These are phyloP conservation scores for Oligia strigilis DNA, from an alignment of 2,888 invertebrate species.

Conservation along the genomic window DNA sequence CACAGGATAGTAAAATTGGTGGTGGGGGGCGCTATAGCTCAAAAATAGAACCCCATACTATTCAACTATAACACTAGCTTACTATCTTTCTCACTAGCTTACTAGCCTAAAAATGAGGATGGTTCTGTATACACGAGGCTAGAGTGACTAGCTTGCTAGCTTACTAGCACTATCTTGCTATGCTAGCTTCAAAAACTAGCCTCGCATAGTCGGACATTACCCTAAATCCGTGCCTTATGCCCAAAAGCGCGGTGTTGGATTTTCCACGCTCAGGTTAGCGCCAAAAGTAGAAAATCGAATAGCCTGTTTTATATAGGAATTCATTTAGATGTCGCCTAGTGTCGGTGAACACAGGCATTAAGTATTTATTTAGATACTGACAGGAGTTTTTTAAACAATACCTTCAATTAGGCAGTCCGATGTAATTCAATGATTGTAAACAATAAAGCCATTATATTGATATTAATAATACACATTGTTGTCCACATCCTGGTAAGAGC, in stretches of 20 bases:
- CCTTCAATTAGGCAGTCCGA: constrained; percentile 1
- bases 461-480: constrained; percentile 16
- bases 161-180: no score
- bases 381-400: not conserved
- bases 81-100: no score
- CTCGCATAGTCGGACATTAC: no score
- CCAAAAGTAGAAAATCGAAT: not conserved
- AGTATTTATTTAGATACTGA: not conserved
- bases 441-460: constrained; percentile 1
- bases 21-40: no score
- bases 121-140: no score
- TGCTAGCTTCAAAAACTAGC: no score
- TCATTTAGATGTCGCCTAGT: not conserved
- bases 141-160: no score
- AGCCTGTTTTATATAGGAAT: not conserved
- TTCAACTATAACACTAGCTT: no score
- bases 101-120: no score
- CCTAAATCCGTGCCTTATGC: not conserved
- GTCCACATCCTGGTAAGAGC: constrained; percentile 53
- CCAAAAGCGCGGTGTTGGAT: not conserved
- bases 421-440: constrained; percentile 11
- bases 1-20: no score
- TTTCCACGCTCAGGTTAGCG: not conserved
- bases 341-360: not conserved
- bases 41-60: no score